Evolutionary conservation across 2,797 vertebrate species (phyloP).

Genomic region (Leuciscus waleckii): DNA sequence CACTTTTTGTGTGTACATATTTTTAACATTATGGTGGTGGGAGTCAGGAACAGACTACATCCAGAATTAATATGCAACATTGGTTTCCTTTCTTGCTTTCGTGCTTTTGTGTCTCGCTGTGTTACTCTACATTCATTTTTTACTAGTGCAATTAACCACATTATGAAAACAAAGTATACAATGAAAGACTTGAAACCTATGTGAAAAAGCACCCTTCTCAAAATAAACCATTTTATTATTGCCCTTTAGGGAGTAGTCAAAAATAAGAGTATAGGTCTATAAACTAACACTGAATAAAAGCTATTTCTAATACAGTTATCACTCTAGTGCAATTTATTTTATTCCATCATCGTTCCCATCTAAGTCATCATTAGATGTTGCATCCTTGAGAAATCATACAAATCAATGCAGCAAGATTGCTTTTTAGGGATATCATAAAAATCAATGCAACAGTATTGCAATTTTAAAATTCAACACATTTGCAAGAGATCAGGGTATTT

Average conservation of each 20-base stretch:
- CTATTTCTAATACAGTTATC: conserved; percentile 65
- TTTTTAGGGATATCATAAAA: conserved; percentile 70
- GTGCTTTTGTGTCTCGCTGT: conserved; percentile 57
- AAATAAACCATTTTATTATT: conserved; percentile 69
- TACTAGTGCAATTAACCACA: conserved; percentile 78
- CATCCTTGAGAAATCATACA: conserved; percentile 57
- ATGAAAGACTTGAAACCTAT: conserved; percentile 61
- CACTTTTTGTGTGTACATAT: background rate
- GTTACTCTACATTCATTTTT: conserved; percentile 72
- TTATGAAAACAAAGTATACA: conserved; percentile 64
- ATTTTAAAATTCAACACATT: conserved; percentile 57
- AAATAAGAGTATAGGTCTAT: conserved; percentile 11
- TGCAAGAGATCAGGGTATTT: conserved; percentile 48
- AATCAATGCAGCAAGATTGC: conserved; percentile 71
- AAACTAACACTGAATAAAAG: conserved; percentile 72
- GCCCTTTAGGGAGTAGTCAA: conserved; percentile 61
- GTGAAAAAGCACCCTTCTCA: conserved; percentile 69
- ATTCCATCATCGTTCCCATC: conserved; percentile 61
- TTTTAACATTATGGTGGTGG: conserved; percentile 38
- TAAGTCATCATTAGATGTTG: conserved; percentile 25
- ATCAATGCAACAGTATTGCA: conserved; percentile 78
- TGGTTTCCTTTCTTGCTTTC: conserved; percentile 30
- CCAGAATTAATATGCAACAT: conserved; percentile 50
- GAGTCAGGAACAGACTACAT: conserved; percentile 46
- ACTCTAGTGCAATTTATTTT: conserved; percentile 79